Evolutionary conservation across 2,888 invertebrate species (phyloP).

Genomic region (Watsonalla cultraria): DNA sequence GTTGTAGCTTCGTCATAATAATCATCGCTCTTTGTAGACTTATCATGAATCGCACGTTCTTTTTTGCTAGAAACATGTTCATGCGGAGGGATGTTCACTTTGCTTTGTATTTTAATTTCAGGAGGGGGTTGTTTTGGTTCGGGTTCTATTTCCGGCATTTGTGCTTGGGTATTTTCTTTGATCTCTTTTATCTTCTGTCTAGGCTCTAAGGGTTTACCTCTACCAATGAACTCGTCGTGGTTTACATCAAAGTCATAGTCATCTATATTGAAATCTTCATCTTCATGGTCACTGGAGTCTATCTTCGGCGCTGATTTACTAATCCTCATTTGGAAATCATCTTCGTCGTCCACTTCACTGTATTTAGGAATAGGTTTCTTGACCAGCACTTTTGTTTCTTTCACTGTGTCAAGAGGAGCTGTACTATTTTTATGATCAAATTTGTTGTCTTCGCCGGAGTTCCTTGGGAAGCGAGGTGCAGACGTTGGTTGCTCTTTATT

Average conservation of each 20-base stretch:
- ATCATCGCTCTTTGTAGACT: slow-evolving; percentile 34
- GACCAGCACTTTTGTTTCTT: slow-evolving; percentile 29
- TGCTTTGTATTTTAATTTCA: slow-evolving; percentile 23
- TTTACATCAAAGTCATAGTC: slow-evolving; percentile 67
- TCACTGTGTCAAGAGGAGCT: slow-evolving; percentile 4
- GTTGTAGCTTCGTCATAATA: slow-evolving; percentile 41
- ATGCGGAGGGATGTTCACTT: slow-evolving; percentile 15
- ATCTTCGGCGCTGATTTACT: slow-evolving; percentile 26
- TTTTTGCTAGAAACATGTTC: slow-evolving; percentile 18
- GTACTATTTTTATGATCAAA: slow-evolving; percentile 9
- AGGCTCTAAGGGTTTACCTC: slow-evolving; percentile 55
- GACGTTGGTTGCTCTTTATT: slow-evolving; percentile 1
- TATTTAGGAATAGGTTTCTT: slow-evolving; percentile 63
- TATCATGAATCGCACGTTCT: slow-evolving; percentile 17
- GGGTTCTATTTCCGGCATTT: neutral
- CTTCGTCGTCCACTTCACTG: slow-evolving; percentile 47
- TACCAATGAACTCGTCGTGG: slow-evolving; percentile 56
- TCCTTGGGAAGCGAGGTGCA: slow-evolving; percentile 17
- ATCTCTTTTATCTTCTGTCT: slow-evolving; percentile 22
- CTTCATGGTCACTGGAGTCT: slow-evolving; percentile 58
- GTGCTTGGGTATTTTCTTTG: slow-evolving; percentile 15
- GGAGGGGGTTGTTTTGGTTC: slow-evolving; percentile 8
- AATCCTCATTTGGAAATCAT: slow-evolving; percentile 48
- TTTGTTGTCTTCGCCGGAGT: slow-evolving; percentile 18
- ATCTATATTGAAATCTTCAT: slow-evolving; percentile 61